Percentiles rank a stretch among this genome's conserved stretches.
phyloP scores from a whole-genome alignment of 2,113 vertebrate genomes.

The Clarias batrachus region DNA sequence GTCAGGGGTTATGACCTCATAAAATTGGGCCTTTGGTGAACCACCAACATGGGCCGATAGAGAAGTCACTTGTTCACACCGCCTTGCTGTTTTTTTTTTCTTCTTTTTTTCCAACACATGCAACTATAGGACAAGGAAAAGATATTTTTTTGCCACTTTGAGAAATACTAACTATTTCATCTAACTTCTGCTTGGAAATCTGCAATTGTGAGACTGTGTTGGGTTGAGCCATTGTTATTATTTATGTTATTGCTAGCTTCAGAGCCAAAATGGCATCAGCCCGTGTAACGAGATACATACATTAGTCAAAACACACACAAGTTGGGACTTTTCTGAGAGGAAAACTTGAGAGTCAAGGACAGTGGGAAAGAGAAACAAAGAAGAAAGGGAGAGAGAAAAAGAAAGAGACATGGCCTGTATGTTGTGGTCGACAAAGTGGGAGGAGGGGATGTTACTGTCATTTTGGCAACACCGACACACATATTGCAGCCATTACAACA shows the following conservation, averaged over 20 bases:
- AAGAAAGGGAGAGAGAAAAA: background rate
- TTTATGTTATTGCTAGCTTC: slow-evolving; percentile 24
- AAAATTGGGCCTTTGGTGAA: slow-evolving; percentile 49
- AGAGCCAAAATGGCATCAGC: slow-evolving; percentile 7
- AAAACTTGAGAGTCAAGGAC: slow-evolving; percentile 57
- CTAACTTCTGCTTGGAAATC: background rate
- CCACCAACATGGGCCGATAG: background rate
- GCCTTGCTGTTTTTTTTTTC: background rate
- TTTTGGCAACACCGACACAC: slow-evolving; percentile 76
- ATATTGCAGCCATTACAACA: slow-evolving; percentile 81
- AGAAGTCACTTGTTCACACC: background rate
- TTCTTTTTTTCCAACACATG: background rate
- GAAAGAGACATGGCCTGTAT: slow-evolving; percentile 41
- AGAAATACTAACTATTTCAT: background rate
- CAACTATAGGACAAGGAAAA: background rate
- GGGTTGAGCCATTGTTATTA: slow-evolving; percentile 9
- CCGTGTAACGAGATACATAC: slow-evolving; percentile 28
- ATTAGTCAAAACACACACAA: slow-evolving; percentile 22
- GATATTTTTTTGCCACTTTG: background rate
- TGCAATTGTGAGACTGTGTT: background rate
- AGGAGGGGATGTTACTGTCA: slow-evolving; percentile 68
- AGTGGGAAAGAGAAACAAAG: slow-evolving; percentile 15
- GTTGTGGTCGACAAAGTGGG: slow-evolving; percentile 57
- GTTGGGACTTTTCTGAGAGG: slow-evolving; percentile 27
- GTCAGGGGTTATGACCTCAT: slow-evolving; percentile 58